A percentile compares a stretch with the other conserved stretches of the same genome.
phyloP scores from a whole-genome alignment of 2,888 invertebrate genomes.

The Dicyrtomina minuta region DNA sequence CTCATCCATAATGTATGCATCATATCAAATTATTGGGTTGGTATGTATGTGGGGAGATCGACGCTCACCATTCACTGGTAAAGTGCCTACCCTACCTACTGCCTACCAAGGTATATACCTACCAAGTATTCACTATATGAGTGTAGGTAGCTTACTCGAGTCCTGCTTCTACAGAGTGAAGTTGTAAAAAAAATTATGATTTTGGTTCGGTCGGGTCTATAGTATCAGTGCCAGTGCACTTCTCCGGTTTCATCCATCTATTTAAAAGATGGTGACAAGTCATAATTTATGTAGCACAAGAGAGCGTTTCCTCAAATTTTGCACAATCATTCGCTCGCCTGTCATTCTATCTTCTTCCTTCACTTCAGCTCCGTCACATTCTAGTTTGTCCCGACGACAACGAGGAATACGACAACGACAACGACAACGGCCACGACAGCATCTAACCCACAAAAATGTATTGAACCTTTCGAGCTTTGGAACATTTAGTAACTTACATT shows the following conservation, averaged over 20 bases:
- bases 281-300: constrained; percentile 46
- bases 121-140: too few relatives aligned
- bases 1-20: too few relatives aligned
- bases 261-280: constrained; percentile 45
- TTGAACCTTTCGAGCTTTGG: constrained; percentile 21
- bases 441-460: constrained; percentile 20
- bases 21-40: too few relatives aligned
- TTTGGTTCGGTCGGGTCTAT: constrained; percentile 3
- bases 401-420: neutral
- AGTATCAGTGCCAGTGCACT: constrained; percentile 32
- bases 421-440: too few relatives aligned
- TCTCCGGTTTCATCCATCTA: constrained; percentile 37
- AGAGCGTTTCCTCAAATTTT: constrained; percentile 42
- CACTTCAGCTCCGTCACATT: constrained; percentile 25
- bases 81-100: too few relatives aligned
- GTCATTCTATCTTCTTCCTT: constrained; percentile 34
- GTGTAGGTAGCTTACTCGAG: too few relatives aligned
- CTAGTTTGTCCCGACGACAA: constrained; percentile 16
- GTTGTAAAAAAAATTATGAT: constrained; percentile 14
- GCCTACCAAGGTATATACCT: too few relatives aligned
- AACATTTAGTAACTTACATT: neutral
- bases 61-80: too few relatives aligned
- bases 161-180: too few relatives aligned
- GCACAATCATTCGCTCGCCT: constrained; percentile 45
- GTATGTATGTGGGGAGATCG: too few relatives aligned